Evolutionary conservation across 2,113 vertebrate genomes (phyloP).

Genomic region (Orientallactaga bullata): DNA sequence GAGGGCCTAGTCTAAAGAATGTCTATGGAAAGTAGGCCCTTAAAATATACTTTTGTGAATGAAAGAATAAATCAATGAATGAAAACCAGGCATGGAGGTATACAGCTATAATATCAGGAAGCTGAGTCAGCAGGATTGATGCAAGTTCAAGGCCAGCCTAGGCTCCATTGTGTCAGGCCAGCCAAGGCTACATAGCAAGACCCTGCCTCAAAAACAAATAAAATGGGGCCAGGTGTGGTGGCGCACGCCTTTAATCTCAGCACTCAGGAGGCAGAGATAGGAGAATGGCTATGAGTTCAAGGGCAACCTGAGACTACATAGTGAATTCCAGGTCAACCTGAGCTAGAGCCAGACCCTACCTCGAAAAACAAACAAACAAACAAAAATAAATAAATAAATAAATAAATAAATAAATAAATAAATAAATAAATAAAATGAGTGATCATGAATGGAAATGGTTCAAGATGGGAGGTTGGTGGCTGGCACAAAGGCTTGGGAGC

Average conservation of each 20-base stretch:
- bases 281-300: no score
- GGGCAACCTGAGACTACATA: no score
- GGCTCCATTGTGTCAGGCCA: background rate
- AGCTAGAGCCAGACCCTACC: no score
- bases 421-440: background rate
- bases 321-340: no score
- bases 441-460: conserved; percentile 6
- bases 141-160: background rate
- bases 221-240: background rate
- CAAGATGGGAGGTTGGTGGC: background rate
- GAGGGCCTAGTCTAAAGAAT: background rate
- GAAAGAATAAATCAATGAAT: conserved; percentile 18
- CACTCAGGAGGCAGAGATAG: no score
- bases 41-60: conserved; percentile 29
- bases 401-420: background rate
- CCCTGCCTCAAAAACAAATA: background rate
- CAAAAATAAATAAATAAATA: no score
- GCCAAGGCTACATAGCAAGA: background rate
- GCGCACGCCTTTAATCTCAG: no score
- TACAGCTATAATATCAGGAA: background rate
- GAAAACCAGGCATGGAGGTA: background rate
- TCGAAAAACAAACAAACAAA: no score
- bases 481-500: background rate
- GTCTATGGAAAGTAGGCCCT: background rate
- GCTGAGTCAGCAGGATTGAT: background rate